phyloP scores from a whole-genome alignment of 2,797 vertebrate genomes.

The Cephalopachus bancanus region DNA sequence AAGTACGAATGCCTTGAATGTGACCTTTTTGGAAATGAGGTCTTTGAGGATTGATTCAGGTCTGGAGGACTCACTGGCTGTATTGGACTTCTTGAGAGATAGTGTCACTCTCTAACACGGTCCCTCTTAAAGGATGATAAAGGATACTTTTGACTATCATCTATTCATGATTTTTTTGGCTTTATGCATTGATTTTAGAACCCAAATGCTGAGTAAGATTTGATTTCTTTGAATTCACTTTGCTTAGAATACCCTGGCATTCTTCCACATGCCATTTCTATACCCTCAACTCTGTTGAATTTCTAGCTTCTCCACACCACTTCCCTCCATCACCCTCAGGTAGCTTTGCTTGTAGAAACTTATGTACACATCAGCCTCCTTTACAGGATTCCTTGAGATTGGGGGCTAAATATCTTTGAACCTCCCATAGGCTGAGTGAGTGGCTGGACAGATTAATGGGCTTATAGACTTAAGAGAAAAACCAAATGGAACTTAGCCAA shows the following conservation, averaged over 20 bases:
- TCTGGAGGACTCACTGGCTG: not conserved
- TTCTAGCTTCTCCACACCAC: slow-evolving; percentile 1
- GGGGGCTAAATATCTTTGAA: not conserved
- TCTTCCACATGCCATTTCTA: not conserved
- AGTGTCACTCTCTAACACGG: not conserved
- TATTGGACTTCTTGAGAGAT: slow-evolving; percentile 1
- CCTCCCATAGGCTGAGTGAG: not conserved
- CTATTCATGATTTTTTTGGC: not conserved
- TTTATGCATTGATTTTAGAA: slow-evolving; percentile 55
- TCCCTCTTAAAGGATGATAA: not conserved
- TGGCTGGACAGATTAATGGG: not conserved
- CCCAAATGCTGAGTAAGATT: slow-evolving; percentile 31
- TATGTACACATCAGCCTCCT: not conserved
- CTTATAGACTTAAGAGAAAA: slow-evolving; percentile 45
- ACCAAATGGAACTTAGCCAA: not conserved
- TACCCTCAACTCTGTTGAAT: not conserved
- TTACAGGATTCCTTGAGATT: not conserved
- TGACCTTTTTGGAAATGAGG: slow-evolving; percentile 12
- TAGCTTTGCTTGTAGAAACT: not conserved
- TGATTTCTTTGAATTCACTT: slow-evolving; percentile 32
- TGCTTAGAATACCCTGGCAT: not conserved
- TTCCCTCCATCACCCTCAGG: not conserved
- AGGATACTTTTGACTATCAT: not conserved
- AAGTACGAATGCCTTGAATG: not conserved
- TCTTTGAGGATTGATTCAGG: not conserved